Base-by-base conservation (phyloP, 2,797 vertebrate genomes). In the Ptychobarbus kaznakovi region DNA sequence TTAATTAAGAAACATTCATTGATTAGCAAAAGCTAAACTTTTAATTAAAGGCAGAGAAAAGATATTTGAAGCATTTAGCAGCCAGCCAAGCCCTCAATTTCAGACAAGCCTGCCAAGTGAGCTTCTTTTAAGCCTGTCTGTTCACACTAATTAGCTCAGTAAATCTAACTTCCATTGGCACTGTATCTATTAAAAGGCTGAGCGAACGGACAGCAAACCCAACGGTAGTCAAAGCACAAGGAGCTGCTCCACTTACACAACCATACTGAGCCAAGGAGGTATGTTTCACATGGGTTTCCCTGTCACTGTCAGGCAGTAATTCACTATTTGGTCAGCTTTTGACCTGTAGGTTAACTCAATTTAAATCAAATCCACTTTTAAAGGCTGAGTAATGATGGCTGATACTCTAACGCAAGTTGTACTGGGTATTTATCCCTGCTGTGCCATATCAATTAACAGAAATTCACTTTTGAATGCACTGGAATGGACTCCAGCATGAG, bases 1-100 rank as follows among this genome's bases (percentile, higher is more conserved):
- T 63, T 51, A 44, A 42, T 65, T 74, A 53, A 28, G 12, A 42
- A 72, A 81, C 32, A 22, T 35, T 35, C 25, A 28, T 11, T 70
- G 20, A 70, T 70, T 86, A 69, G 61, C 51, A 49, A 63, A 81
- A 68, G 35, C 38, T 58, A 44, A 82, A 86, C 73, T 78, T 86
- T 82, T 82, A 86, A 77, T 78, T 82, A 82, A 46, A 77, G 40
- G 28, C 65, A 61, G 32, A 61, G 32, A 56, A 80, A 72, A 61
- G 1, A 9, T 76, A 28, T 65, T 81, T 46, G 28, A 46, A 44
- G 16, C 78, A 40, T 56, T 75, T 40, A 56, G 38, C 6, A 75
- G 40, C 49, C 72, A 58, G 61, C 72, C 73, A 68, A 44, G 49
- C 6, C 6, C 18, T 51, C 7, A n/a, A 46, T 16, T 44, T 12